Percentiles rank a stretch among this genome's conserved stretches.
Evolutionary conservation across 2,113 vertebrate species (phyloP).

Genomic region (Amazona guildingii): DNA sequence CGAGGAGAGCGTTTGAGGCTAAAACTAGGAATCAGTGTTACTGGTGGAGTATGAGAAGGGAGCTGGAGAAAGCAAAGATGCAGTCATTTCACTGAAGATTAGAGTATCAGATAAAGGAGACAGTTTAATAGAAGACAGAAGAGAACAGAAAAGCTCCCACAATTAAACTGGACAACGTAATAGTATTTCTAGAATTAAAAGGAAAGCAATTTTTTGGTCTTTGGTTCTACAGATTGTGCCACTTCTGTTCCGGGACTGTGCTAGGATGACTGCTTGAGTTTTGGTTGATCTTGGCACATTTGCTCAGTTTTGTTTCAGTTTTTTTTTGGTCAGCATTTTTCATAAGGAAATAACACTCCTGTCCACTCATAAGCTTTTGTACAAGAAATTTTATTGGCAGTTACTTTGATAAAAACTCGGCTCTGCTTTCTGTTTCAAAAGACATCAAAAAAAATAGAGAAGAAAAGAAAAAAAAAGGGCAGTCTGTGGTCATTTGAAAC

Average conservation of each 20-base stretch:
- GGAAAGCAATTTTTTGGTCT: neutral
- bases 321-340: slow-evolving; percentile 82
- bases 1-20: slow-evolving; percentile 50
- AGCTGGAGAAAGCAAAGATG: slow-evolving; percentile 61
- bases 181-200: slow-evolving; percentile 70
- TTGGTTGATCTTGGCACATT: slow-evolving; percentile 76
- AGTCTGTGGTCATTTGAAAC: slow-evolving; percentile 78
- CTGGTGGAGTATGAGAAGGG: slow-evolving; percentile 61
- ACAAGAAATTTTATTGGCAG: slow-evolving; percentile 84
- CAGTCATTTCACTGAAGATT: slow-evolving; percentile 21
- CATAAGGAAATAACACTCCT: slow-evolving; percentile 87
- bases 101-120: slow-evolving; percentile 56
- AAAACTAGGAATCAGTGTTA: slow-evolving; percentile 78
- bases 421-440: slow-evolving; percentile 70
- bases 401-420: slow-evolving; percentile 76
- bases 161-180: slow-evolving; percentile 79
- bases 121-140: slow-evolving; percentile 58
- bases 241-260: slow-evolving; percentile 78
- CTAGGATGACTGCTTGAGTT: slow-evolving; percentile 62
- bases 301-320: slow-evolving; percentile 77
- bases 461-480: slow-evolving; percentile 41
- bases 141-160: slow-evolving; percentile 78
- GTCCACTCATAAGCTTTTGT: slow-evolving; percentile 88
- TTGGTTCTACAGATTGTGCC: slow-evolving; percentile 78
- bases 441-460: neutral